Conservation (phyloP, 2,113 vertebrate species). For the Orycteropus afer region DNA sequence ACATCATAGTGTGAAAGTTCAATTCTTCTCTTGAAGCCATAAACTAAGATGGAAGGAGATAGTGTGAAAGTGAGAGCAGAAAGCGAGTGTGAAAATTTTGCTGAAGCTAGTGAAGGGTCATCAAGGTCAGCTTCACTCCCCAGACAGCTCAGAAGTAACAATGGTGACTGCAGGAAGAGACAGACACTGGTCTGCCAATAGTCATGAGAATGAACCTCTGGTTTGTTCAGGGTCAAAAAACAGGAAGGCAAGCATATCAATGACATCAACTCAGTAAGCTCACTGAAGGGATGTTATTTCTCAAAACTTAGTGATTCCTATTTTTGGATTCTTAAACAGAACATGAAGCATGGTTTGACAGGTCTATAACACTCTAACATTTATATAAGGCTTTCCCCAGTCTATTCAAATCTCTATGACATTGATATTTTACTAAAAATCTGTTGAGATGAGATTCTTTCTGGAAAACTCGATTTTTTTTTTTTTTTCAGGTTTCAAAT, state of each 20-base stretch:
- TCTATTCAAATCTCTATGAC: constrained; percentile 39
- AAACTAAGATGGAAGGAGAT: background rate
- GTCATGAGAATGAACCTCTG: background rate
- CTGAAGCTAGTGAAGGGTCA: background rate
- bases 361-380: constrained; percentile 6
- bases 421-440: constrained; percentile 38
- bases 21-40: background rate
- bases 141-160: background rate
- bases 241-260: background rate
- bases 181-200: background rate
- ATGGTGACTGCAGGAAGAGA: background rate
- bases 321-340: constrained; percentile 25
- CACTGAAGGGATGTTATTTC: background rate
- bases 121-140: background rate
- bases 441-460: constrained; percentile 20
- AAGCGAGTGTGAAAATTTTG: background rate
- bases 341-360: background rate
- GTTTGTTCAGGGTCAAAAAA: background rate
- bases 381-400: constrained; percentile 2
- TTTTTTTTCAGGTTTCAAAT: constrained; percentile 9
- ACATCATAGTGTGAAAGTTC: background rate
- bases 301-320: constrained; percentile 19
- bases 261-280: background rate
- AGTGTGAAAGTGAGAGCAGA: background rate
- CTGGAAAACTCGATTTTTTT: constrained; percentile 38